These are phyloP conservation scores for Leptura quadrifasciata DNA, from an alignment of 2,888 invertebrate species.

Conservation along the genomic window DNA sequence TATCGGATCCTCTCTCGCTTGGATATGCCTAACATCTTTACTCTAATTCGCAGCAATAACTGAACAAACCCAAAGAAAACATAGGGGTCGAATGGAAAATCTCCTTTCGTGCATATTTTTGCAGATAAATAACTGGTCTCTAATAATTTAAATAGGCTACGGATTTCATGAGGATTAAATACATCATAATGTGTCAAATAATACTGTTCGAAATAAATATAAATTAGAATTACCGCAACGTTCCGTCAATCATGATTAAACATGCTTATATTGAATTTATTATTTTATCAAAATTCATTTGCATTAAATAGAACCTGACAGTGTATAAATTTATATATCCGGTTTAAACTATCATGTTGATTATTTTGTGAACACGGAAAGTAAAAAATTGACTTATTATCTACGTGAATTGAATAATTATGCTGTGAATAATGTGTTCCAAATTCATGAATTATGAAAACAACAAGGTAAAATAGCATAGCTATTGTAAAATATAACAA, in stretches of 20 bases:
- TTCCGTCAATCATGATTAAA: constrained; percentile 19
- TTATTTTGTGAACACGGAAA: constrained; percentile 10
- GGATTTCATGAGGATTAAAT: background rate
- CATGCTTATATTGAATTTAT: constrained; percentile 12
- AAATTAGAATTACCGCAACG: constrained; percentile 7
- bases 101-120: too few relatives aligned
- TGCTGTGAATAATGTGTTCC: background rate
- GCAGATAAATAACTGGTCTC: too few relatives aligned
- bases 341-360: constrained; percentile 8
- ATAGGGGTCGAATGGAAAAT: too few relatives aligned
- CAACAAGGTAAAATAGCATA: too few relatives aligned
- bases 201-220: constrained; percentile 7
- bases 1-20: too few relatives aligned
- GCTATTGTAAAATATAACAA: too few relatives aligned
- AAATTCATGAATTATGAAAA: background rate
- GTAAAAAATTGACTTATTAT: background rate
- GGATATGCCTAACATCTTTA: too few relatives aligned
- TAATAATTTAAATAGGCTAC: background rate
- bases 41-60: too few relatives aligned
- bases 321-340: background rate
- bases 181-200: constrained; percentile 22
- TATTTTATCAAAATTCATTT: constrained; percentile 27
- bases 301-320: constrained; percentile 20
- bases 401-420: constrained; percentile 1
- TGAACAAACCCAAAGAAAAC: too few relatives aligned